Conservation (phyloP, 2,888 invertebrate genomes). For the Acanthosepion lycidas region DNA sequence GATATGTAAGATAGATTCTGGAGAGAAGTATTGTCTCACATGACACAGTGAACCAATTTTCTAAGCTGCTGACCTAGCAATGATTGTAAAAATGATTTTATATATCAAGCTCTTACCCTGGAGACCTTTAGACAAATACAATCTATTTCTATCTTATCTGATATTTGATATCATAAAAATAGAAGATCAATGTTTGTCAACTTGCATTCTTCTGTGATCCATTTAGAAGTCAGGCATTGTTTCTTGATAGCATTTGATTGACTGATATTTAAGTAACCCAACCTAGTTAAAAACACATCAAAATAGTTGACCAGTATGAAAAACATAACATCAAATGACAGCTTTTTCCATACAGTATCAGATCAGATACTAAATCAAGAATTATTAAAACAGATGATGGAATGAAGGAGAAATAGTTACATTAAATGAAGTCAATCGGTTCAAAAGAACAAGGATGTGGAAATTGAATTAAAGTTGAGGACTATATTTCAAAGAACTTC, state of each 20-base stretch:
- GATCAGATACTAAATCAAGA: not conserved
- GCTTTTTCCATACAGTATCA: not conserved
- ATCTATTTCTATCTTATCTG: not conserved
- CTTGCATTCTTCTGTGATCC: not conserved
- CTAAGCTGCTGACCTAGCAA: too few relatives aligned
- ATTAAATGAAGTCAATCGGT: slow-evolving; percentile 33
- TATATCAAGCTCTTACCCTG: not conserved
- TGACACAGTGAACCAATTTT: too few relatives aligned
- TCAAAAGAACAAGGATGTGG: not conserved
- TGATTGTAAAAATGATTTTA: not conserved
- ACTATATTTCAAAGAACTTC: not conserved
- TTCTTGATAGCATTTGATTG: not conserved
- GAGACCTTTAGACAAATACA: not conserved
- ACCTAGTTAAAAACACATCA: not conserved
- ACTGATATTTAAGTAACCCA: too few relatives aligned
- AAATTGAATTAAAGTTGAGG: not conserved
- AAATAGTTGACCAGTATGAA: not conserved
- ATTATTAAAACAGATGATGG: not conserved
- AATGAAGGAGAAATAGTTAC: not conserved
- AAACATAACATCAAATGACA: not conserved
- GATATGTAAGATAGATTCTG: too few relatives aligned
- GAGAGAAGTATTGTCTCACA: too few relatives aligned
- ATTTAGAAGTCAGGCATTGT: not conserved
- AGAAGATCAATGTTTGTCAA: not conserved
- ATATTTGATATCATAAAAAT: not conserved